Base-by-base conservation (phyloP, 1,140 invertebrate species). In the Drosophila navojoa region DNA sequence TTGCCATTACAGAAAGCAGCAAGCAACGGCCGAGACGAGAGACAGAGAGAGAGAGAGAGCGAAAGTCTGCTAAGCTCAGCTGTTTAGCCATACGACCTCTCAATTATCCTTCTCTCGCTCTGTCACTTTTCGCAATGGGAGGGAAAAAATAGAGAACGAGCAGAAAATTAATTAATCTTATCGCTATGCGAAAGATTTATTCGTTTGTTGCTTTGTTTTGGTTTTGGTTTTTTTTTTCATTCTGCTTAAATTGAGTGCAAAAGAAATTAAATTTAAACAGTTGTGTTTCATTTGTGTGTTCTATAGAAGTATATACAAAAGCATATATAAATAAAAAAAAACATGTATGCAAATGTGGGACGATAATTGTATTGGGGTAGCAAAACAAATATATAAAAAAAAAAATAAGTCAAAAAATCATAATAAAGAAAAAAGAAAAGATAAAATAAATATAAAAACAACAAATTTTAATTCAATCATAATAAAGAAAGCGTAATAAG, bases 11-110 rank as follows among this genome's bases (percentile, higher is more conserved):
- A 69, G 52, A 50, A 44, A n/a, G 40, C 15, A 53, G 58, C 3
- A 27, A n/a, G 22, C 22, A 4, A 38, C 27, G 32, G 58, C 53
- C 13, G 9, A 13, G 32, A 16, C 16, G 45, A 47, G n/a, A n/a
- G 40, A 49, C 47, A 53, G 62, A 19, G 57, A 9, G 49, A 44
- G 29, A 27, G 59, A 73, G 58, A 25, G 32, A 47, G 53, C 44
- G 70, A 19, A 49, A 11, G 54, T 3, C 10, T 58, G 29, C 32
- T 44, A 47, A 62, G 44, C 49, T 68, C 71, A 77, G 71, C 76
- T 77, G 76, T 75, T 70, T 38, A 16, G n/a, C 16, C 16, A 40
- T 5, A 15, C 52, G 16, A 35, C 38, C 35, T 25, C 32, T 19
- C 16, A 25, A 10, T 13, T 40, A 9, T 55, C 35, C 19, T 19